phyloP scores from a whole-genome alignment of 2,113 vertebrate species.

The Lepus timidus region DNA sequence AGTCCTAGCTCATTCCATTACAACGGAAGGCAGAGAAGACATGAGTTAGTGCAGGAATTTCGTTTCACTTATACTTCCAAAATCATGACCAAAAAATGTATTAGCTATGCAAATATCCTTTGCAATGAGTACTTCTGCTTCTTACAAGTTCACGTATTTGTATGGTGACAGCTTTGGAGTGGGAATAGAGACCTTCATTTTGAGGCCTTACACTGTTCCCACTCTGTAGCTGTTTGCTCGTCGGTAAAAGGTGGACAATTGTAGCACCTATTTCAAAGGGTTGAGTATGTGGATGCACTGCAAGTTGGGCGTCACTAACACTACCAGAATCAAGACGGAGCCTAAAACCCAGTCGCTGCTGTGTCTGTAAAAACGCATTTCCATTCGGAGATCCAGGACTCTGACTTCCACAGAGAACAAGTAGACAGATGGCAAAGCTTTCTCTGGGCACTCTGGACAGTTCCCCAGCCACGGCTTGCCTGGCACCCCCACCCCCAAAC shows the following conservation, averaged over 20 bases:
- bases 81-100: background rate
- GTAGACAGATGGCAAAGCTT: background rate
- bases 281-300: background rate
- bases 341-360: background rate
- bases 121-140: background rate
- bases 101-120: conserved; percentile 4
- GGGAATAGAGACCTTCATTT: background rate
- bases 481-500: background rate
- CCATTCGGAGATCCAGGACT: background rate
- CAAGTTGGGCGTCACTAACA: background rate
- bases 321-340: background rate
- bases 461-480: background rate
- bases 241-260: background rate
- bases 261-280: background rate
- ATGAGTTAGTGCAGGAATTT: conserved; percentile 5
- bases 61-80: conserved; percentile 1
- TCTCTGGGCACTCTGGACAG: background rate
- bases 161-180: background rate
- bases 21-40: background rate
- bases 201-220: background rate
- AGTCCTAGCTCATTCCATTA: background rate
- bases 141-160: background rate
- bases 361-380: background rate
- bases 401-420: background rate
- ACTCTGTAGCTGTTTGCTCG: background rate